A percentile compares a stretch with the other conserved stretches of the same genome.
These are phyloP conservation scores for Pseudomyrmex cubaensis DNA, from an alignment of 1,140 invertebrate species.

Conservation along the genomic window DNA sequence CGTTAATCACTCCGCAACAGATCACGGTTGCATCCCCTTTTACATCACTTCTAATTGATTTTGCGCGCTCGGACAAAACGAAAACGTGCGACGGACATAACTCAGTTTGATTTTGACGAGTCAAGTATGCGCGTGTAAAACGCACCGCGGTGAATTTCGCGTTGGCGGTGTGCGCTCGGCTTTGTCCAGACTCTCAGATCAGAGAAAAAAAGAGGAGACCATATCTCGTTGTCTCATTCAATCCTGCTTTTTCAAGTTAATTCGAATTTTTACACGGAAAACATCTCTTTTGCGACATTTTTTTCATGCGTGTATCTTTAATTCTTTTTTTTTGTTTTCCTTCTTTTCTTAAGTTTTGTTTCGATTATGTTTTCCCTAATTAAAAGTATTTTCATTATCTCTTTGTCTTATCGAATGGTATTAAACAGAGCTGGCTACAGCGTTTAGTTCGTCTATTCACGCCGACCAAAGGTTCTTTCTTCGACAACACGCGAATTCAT, in stretches of 20 bases:
- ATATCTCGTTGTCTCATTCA: not conserved
- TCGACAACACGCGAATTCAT: not conserved
- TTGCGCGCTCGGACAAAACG: slow-evolving; percentile 35
- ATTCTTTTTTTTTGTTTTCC: not conserved
- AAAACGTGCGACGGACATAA: slow-evolving; percentile 59
- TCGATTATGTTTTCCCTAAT: not conserved
- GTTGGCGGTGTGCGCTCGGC: slow-evolving; percentile 25
- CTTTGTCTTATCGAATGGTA: slow-evolving; percentile 1
- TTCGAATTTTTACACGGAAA: not conserved
- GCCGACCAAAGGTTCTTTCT: slow-evolving; percentile 5
- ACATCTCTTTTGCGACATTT: not conserved
- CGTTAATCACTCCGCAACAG: slow-evolving; percentile 48
- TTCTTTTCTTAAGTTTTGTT: not conserved
- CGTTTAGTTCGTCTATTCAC: slow-evolving; percentile 4
- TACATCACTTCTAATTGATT: slow-evolving; percentile 71
- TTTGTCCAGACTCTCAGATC: not conserved
- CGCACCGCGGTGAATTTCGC: slow-evolving; percentile 16
- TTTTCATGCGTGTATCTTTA: not conserved
- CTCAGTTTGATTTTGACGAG: slow-evolving; percentile 36
- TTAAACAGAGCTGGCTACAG: not conserved
- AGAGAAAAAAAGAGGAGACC: not conserved
- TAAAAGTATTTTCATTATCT: not conserved
- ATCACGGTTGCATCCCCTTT: slow-evolving; percentile 35
- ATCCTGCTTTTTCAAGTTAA: not conserved
- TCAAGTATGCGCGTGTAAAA: slow-evolving; percentile 18